These are phyloP conservation scores for Coranthus polyacanthus DNA, from an alignment of 2,797 vertebrate species.

Conservation along the genomic window DNA sequence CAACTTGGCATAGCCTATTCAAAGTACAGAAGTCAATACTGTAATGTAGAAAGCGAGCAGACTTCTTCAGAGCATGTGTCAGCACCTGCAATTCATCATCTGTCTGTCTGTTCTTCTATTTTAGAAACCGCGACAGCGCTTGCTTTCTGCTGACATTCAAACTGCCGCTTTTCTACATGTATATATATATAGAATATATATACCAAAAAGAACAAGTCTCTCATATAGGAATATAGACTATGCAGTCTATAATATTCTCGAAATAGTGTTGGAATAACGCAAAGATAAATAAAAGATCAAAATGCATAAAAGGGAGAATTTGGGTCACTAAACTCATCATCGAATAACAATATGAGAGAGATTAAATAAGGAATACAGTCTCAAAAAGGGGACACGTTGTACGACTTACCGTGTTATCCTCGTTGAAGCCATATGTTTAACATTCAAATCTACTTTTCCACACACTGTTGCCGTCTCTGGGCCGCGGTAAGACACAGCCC, in stretches of 20 bases:
- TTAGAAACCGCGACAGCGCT: background rate
- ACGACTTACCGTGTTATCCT: constrained; percentile 71
- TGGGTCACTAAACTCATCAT: constrained; percentile 31
- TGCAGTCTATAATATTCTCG: background rate
- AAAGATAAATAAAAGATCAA: background rate
- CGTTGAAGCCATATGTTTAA: constrained; percentile 73
- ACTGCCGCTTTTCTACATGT: constrained; percentile 8
- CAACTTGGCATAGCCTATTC: constrained; percentile 8
- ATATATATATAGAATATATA: background rate
- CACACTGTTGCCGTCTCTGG: constrained; percentile 71
- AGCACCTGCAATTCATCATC: background rate
- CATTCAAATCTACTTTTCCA: constrained; percentile 71
- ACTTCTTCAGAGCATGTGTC: constrained; percentile 21
- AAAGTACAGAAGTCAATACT: constrained; percentile 15
- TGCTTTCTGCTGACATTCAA: constrained; percentile 6
- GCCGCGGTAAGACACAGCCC: constrained; percentile 57
- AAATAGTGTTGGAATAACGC: background rate
- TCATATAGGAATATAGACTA: background rate
- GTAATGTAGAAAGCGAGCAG: background rate
- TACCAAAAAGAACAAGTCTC: background rate
- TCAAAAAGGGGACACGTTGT: background rate
- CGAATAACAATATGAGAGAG: too few species aligned
- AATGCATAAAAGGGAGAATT: background rate
- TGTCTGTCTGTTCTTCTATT: background rate
- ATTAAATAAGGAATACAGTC: background rate